Percentiles rank a stretch among this genome's conserved stretches.
These are phyloP conservation scores for Amiota mariae DNA, from an alignment of 2,888 invertebrate species.

Conservation along the genomic window DNA sequence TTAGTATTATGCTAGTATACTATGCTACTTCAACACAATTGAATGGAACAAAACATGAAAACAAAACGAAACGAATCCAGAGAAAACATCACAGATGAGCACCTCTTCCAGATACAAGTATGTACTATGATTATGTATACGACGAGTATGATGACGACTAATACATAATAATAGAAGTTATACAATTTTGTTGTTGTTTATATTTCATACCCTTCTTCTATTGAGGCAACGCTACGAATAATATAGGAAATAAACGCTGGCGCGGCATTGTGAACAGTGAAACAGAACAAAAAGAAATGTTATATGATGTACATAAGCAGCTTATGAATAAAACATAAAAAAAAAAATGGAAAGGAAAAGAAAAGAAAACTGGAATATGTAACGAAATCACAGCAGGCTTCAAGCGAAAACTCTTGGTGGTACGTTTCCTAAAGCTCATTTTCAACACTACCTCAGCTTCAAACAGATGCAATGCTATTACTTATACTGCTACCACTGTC, in stretches of 20 bases:
- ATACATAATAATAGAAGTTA: conserved; percentile 20
- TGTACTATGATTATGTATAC: too few relatives aligned
- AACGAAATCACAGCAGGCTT: conserved; percentile 15
- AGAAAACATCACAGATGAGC: conserved; percentile 17
- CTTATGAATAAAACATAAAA: conserved; percentile 29
- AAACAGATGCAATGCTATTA: background rate
- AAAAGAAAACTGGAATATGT: background rate
- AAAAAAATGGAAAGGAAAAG: background rate
- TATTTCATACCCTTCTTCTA: background rate
- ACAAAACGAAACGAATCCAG: background rate
- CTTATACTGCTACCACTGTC: background rate
- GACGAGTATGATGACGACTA: background rate
- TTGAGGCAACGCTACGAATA: background rate
- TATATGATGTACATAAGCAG: conserved; percentile 22
- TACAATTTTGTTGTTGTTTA: conserved; percentile 9
- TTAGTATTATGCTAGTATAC: background rate
- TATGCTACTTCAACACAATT: too few relatives aligned
- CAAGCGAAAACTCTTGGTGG: background rate
- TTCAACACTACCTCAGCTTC: background rate
- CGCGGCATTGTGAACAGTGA: background rate
- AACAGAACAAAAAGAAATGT: background rate
- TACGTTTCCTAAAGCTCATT: too few relatives aligned
- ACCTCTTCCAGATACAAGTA: background rate
- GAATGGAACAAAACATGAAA: background rate
- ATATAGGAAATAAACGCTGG: conserved; percentile 9